phyloP scores from a whole-genome alignment of 2,888 invertebrate species.

The Coelopa pilipes region DNA sequence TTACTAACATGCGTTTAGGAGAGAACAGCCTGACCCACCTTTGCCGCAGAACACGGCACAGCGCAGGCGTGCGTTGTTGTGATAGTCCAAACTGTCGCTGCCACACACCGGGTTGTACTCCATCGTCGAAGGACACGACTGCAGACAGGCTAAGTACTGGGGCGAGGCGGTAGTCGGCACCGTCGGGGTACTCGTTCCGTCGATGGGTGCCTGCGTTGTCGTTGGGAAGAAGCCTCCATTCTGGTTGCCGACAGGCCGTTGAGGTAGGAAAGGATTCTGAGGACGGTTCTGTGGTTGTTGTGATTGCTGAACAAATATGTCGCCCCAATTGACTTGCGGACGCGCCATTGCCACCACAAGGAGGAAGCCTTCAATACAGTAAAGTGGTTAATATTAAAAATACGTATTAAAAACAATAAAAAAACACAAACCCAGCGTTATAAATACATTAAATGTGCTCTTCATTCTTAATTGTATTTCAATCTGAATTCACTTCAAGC shows the following conservation, averaged over 20 bases:
- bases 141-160: constrained; percentile 52
- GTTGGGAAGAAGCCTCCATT: not conserved
- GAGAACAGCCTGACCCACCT: constrained; percentile 50
- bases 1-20: not conserved
- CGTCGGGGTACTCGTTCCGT: constrained; percentile 23
- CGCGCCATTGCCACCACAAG: constrained; percentile 14
- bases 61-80: constrained; percentile 54
- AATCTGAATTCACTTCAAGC: not conserved
- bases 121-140: constrained; percentile 55
- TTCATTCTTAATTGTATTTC: not conserved
- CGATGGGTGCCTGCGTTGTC: constrained; percentile 20
- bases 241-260: not conserved
- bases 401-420: not conserved
- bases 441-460: not conserved
- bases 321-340: constrained; percentile 30
- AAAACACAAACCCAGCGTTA: constrained; percentile 2
- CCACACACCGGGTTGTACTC: constrained; percentile 66
- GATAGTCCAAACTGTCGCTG: constrained; percentile 58
- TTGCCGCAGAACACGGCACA: constrained; percentile 61
- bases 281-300: constrained; percentile 20
- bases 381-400: not conserved
- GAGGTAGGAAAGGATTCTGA: constrained; percentile 15
- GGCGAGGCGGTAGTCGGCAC: constrained; percentile 48
- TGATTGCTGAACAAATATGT: constrained; percentile 1
- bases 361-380: constrained; percentile 13